These are phyloP conservation scores for Heliconius himera DNA, from an alignment of 1,140 invertebrate species.

Conservation along the genomic window DNA sequence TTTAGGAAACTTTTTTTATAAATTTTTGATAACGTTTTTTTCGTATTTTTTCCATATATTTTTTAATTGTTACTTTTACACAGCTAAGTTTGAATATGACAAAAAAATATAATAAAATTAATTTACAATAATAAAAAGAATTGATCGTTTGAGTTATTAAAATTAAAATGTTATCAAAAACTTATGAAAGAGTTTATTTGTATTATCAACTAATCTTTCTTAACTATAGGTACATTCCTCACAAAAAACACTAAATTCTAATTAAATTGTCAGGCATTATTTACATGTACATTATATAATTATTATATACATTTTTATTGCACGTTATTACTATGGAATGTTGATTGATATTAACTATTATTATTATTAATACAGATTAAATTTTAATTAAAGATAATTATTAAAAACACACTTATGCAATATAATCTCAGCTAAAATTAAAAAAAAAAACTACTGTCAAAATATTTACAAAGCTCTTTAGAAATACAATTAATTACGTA, in stretches of 20 bases:
- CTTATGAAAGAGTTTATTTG: background rate
- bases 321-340: conserved; percentile 78
- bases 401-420: conserved; percentile 6
- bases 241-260: conserved; percentile 23
- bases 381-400: conserved; percentile 32
- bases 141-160: background rate
- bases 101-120: conserved; percentile 2
- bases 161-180: background rate
- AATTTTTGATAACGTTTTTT: conserved; percentile 3
- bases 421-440: conserved; percentile 2
- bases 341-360: conserved; percentile 39
- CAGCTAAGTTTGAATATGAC: too few relatives aligned
- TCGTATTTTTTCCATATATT: background rate
- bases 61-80: too few relatives aligned
- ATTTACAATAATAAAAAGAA: background rate
- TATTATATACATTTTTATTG: conserved; percentile 75
- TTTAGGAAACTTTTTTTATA: background rate
- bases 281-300: conserved; percentile 61
- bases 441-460: conserved; percentile 15
- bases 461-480: conserved; percentile 38
- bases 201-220: background rate
- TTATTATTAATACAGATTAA: conserved; percentile 31
- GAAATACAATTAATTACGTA: conserved; percentile 19
- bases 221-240: background rate
- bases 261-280: conserved; percentile 32